Conservation (phyloP, 2,113 vertebrate genomes). For the Ochotona curzoniae region DNA sequence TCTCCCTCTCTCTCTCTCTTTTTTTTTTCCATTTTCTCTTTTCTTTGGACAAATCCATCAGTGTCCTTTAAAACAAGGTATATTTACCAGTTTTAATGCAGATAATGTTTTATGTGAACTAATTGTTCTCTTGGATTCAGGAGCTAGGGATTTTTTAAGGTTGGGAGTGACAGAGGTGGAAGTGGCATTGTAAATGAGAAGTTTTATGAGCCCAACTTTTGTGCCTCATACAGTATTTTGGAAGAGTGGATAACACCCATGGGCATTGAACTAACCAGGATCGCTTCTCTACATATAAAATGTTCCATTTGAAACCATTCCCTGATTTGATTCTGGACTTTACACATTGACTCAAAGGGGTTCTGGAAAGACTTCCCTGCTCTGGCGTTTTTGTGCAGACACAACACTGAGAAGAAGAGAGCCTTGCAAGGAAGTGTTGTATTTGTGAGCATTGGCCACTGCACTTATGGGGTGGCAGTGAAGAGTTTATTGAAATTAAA, state of each 20-base stretch:
- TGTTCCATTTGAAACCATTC: background rate
- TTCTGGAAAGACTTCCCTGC: background rate
- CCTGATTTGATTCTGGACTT: background rate
- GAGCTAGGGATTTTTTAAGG: background rate
- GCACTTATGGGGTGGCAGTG: background rate
- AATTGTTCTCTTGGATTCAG: background rate
- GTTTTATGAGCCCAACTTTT: background rate
- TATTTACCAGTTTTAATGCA: background rate
- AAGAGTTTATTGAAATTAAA: constrained; percentile 41
- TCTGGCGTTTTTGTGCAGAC: background rate
- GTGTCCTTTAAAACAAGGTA: background rate
- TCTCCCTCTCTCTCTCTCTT: too few species aligned
- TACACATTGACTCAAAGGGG: background rate
- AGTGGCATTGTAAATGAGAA: background rate
- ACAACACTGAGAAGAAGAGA: background rate
- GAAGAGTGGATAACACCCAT: background rate
- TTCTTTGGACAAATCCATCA: background rate
- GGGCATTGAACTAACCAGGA: too few species aligned
- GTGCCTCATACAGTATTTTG: background rate
- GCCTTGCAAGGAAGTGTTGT: background rate
- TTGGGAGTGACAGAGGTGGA: background rate
- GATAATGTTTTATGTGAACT: background rate
- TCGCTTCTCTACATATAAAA: background rate
- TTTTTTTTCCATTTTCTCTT: background rate
- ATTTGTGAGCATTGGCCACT: background rate